Evolutionary conservation across 2,113 vertebrate species (phyloP).

Genomic region (Shinisaurus crocodilurus): DNA sequence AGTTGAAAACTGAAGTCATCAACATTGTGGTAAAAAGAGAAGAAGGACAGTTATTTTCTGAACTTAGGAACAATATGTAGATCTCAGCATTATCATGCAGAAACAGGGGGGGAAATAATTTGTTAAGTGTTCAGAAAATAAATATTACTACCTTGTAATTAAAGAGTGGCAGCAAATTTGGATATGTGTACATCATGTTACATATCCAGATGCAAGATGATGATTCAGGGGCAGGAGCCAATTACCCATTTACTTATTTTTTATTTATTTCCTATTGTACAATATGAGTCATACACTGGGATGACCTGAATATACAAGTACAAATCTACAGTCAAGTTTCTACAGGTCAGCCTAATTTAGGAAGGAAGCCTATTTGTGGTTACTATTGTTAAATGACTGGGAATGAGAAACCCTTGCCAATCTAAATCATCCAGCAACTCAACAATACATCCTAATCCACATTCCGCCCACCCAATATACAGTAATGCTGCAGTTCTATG

Average conservation of each 20-base stretch:
- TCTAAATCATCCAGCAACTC: not conserved
- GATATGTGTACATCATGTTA: not conserved
- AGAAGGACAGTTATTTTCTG: not conserved
- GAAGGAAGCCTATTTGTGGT: not conserved
- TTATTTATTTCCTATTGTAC: too few relatives aligned
- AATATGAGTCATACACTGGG: not conserved
- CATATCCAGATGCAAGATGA: not conserved
- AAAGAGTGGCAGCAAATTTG: not conserved
- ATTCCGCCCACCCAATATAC: not conserved
- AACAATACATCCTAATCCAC: not conserved
- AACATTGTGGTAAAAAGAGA: too few relatives aligned
- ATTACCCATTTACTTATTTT: too few relatives aligned
- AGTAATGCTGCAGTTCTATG: not conserved
- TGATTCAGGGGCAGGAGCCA: not conserved
- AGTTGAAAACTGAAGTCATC: not conserved
- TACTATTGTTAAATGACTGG: not conserved
- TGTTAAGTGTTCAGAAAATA: not conserved
- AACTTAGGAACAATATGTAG: not conserved
- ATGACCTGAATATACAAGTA: not conserved
- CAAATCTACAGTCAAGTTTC: not conserved
- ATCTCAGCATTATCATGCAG: not conserved
- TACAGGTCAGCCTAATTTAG: not conserved
- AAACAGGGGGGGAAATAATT: not conserved
- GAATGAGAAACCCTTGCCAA: not conserved
- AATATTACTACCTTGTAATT: not conserved